Conservation (phyloP, 2,113 vertebrate species). For the Eudyptes chrysolophus region DNA sequence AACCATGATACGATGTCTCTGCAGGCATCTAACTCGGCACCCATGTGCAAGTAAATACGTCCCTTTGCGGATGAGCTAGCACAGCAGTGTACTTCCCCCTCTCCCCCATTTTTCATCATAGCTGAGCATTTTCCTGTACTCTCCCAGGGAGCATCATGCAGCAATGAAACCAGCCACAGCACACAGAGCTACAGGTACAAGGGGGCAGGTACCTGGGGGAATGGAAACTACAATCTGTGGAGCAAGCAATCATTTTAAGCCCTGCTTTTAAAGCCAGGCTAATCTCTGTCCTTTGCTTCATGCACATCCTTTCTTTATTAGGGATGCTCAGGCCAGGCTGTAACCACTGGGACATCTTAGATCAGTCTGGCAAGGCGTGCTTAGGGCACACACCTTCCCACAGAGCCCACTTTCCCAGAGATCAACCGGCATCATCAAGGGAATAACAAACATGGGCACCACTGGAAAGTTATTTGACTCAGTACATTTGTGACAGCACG, state of each 20-base stretch:
- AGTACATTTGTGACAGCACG: not conserved
- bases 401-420: not conserved
- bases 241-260: not conserved
- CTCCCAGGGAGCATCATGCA: not conserved
- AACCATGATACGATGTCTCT: fast-evolving
- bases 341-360: not conserved
- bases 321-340: not conserved
- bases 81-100: too few species aligned
- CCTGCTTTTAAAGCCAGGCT: not conserved
- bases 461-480: not conserved
- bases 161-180: not conserved
- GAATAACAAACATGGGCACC: not conserved
- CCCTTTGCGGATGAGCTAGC: not conserved
- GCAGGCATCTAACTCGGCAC: not conserved
- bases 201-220: not conserved
- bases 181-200: not conserved
- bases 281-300: not conserved
- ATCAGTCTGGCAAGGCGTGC: not conserved
- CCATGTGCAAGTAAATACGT: fast-evolving
- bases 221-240: not conserved
- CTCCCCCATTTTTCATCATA: fast-evolving
- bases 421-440: not conserved
- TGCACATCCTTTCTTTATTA: not conserved
- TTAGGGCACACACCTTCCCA: not conserved
- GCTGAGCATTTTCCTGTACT: not conserved